Base-by-base conservation (phyloP, 2,113 vertebrate species). In the Atractosteus spatula region DNA sequence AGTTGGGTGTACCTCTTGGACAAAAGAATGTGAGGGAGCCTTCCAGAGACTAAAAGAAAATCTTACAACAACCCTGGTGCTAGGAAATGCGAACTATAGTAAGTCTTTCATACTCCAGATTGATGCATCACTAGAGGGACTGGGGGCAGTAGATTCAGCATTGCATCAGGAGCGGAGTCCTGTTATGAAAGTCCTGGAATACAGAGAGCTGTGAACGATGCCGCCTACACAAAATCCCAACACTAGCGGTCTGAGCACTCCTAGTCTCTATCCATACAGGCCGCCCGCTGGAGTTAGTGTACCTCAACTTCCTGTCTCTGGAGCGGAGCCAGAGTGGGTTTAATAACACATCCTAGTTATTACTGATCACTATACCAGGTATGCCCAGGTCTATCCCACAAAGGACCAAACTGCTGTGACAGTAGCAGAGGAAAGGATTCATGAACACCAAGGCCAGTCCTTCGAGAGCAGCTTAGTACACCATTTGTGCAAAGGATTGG, bases 1-100 rank as follows among this genome's bases (percentile, higher is more conserved):
- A 73, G n/a, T 41, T 73, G 16, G 71, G 63, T n/a, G 63, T 16
- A 8, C 74, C 71, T 1, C 42, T 76, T 75, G 68, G 74, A 75
- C 55, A 3, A 5, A 61, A 2, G 62, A 72, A 44, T 69, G 66
- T 8, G 67, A 73, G 41, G 8, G 7, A 0, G 68, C 42, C 12
- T 70, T 72, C n/a, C 41, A 68, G 11, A 13, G 54, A 10, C 51
- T 78, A 42, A 74, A 62, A 47, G 3, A 29, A 10, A 56, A 59
- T 3, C 54, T 78, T 3, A 68, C 64, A 47, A 54, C 63, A 3
- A 56, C 74, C 2, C 74, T 63, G 3, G 11, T 74, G 5, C 71
- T 77, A 6, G 67, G 71, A 5, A 73, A 73, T 42, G 61, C 54
- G 3, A 54, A 77, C 43, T 77, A 69, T n/a, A 56, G 29, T 11